These are phyloP conservation scores for Platanista minor DNA, from an alignment of 2,113 vertebrate species.

Conservation along the genomic window DNA sequence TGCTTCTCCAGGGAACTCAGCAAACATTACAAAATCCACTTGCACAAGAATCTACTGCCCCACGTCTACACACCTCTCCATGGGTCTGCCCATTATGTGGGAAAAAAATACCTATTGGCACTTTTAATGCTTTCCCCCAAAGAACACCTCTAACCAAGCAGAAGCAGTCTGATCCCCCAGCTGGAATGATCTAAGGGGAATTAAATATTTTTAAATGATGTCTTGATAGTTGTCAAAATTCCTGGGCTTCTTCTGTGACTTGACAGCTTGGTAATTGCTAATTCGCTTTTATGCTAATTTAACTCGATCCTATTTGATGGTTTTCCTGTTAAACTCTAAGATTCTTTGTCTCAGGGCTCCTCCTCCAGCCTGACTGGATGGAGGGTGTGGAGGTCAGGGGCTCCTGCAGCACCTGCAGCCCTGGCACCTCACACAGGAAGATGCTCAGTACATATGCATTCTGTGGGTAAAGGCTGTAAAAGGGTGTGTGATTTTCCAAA, in stretches of 20 bases:
- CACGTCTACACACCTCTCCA: fast-evolving
- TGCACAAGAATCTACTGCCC: background rate
- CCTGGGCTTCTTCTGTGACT: slow-evolving; percentile 1
- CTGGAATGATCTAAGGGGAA: slow-evolving; percentile 14
- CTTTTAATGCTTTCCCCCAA: background rate
- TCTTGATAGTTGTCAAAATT: slow-evolving; percentile 54
- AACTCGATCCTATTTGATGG: background rate
- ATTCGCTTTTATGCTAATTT: slow-evolving; percentile 54
- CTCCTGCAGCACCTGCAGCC: background rate
- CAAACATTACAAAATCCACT: background rate
- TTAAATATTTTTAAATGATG: slow-evolving; percentile 59
- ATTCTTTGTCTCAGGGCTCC: too few relatives aligned
- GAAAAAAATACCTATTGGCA: background rate
- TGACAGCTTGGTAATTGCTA: slow-evolving; percentile 53
- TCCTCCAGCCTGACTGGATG: background rate
- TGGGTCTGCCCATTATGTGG: background rate
- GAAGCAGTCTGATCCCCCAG: background rate
- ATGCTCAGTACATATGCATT: fast-evolving
- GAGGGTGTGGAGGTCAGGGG: too few relatives aligned
- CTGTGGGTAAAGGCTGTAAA: background rate
- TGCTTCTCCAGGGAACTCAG: background rate
- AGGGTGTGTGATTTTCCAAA: background rate
- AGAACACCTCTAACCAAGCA: background rate
- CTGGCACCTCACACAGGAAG: fast-evolving
- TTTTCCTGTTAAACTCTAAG: background rate